These are phyloP conservation scores for Clanis bilineata DNA, from an alignment of 2,888 invertebrate genomes.

Conservation along the genomic window DNA sequence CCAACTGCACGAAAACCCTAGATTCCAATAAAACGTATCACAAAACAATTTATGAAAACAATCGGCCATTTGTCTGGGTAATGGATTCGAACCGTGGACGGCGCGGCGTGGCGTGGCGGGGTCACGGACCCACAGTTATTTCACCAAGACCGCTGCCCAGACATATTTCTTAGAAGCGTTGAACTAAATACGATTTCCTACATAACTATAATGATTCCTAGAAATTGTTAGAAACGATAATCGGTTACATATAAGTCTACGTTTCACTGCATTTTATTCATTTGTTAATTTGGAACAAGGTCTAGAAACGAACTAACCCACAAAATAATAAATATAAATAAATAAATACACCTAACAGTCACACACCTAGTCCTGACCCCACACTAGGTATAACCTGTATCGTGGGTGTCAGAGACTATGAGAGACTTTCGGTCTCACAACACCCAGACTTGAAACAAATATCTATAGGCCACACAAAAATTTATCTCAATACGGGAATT, in stretches of 20 bases:
- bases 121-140: slow-evolving; percentile 26
- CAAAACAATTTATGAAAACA: slow-evolving; percentile 12
- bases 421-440: too few species aligned
- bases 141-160: slow-evolving; percentile 12
- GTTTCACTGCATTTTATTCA: not conserved
- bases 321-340: too few species aligned
- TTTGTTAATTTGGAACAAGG: too few species aligned
- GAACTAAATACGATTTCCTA: slow-evolving; percentile 12
- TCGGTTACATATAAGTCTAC: not conserved
- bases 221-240: slow-evolving; percentile 7
- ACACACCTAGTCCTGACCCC: too few species aligned
- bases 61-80: slow-evolving; percentile 6
- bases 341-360: too few species aligned
- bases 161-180: slow-evolving; percentile 14
- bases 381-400: too few species aligned
- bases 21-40: slow-evolving; percentile 2
- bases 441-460: too few species aligned
- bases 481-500: too few species aligned
- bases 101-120: slow-evolving; percentile 23
- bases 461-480: too few species aligned
- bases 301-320: too few species aligned
- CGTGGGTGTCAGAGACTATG: too few species aligned
- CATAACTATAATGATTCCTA: not conserved
- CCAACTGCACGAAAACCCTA: not conserved
- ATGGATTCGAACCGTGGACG: slow-evolving; percentile 1